These are phyloP conservation scores for Luehdorfia chinensis DNA, from an alignment of 1,140 invertebrate species.

Conservation along the genomic window DNA sequence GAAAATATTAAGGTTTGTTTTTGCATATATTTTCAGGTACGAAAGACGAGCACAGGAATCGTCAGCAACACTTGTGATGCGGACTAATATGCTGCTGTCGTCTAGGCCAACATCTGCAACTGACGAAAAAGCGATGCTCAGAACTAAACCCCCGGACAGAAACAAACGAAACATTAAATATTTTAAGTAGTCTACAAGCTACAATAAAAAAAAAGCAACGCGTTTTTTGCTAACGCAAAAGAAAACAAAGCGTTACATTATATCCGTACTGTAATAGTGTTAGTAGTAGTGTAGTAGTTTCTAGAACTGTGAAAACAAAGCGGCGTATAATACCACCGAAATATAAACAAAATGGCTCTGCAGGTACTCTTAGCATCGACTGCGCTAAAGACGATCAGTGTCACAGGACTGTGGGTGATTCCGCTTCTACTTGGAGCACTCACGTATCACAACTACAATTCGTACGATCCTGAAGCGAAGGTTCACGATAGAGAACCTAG, in stretches of 20 bases:
- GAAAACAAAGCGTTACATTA: slow-evolving; percentile 15
- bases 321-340: too few relatives aligned
- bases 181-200: slow-evolving; percentile 25
- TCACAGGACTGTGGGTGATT: slow-evolving; percentile 89
- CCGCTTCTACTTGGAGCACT: slow-evolving; percentile 88
- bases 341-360: slow-evolving; percentile 83
- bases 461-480: slow-evolving; percentile 87
- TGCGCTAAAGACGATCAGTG: slow-evolving; percentile 85
- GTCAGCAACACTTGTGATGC: slow-evolving; percentile 29
- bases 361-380: slow-evolving; percentile 84
- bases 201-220: too few relatives aligned
- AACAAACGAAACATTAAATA: slow-evolving; percentile 22
- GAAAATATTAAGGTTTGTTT: neutral
- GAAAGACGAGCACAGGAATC: slow-evolving; percentile 20
- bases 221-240: too few relatives aligned
- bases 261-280: too few relatives aligned
- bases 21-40: slow-evolving; percentile 47
- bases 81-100: slow-evolving; percentile 51
- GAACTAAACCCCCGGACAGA: slow-evolving; percentile 60
- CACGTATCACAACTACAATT: slow-evolving; percentile 89
- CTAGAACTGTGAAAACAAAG: too few relatives aligned
- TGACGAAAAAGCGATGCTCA: slow-evolving; percentile 45
- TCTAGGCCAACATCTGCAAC: slow-evolving; percentile 25
- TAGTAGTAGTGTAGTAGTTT: too few relatives aligned
- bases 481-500: slow-evolving; percentile 70